Evolutionary conservation across 2,113 vertebrate species (phyloP).

Genomic region (Scartelaos histophorus): DNA sequence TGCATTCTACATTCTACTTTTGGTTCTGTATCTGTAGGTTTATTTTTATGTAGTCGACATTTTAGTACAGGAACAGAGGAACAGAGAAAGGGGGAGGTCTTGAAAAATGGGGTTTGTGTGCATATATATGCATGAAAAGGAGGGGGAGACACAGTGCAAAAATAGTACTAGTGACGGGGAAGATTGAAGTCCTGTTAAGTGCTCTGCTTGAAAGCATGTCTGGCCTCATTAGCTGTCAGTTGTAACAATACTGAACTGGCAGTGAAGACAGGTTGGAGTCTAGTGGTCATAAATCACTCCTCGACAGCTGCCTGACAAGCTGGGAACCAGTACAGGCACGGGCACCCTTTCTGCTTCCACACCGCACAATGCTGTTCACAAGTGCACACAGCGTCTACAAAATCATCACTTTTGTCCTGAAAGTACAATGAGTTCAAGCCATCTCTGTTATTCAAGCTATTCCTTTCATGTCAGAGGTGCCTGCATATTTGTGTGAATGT

Average conservation of each 20-base stretch:
- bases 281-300: slow-evolving; percentile 93
- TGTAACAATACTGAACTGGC: slow-evolving; percentile 94
- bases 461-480: slow-evolving; percentile 41
- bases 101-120: slow-evolving; percentile 46
- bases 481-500: slow-evolving; percentile 12
- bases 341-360: slow-evolving; percentile 57
- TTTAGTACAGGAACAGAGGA: slow-evolving; percentile 50
- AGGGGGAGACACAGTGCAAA: slow-evolving; percentile 46
- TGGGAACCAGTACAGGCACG: slow-evolving; percentile 82
- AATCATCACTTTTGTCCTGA: slow-evolving; percentile 40
- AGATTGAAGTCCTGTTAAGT: slow-evolving; percentile 79
- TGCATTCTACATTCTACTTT: no score
- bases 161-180: slow-evolving; percentile 65
- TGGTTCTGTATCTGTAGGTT: not conserved
- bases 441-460: slow-evolving; percentile 41
- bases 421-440: slow-evolving; percentile 41
- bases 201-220: slow-evolving; percentile 87
- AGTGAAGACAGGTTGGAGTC: slow-evolving; percentile 91
- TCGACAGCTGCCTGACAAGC: slow-evolving; percentile 87
- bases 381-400: slow-evolving; percentile 32
- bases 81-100: slow-evolving; percentile 58
- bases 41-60: slow-evolving; percentile 56
- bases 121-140: slow-evolving; percentile 26
- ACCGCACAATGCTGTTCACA: slow-evolving; percentile 36
- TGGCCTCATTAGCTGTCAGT: slow-evolving; percentile 93